Base-by-base conservation (phyloP, 2,113 vertebrate genomes). In the Alouatta palliata region DNA sequence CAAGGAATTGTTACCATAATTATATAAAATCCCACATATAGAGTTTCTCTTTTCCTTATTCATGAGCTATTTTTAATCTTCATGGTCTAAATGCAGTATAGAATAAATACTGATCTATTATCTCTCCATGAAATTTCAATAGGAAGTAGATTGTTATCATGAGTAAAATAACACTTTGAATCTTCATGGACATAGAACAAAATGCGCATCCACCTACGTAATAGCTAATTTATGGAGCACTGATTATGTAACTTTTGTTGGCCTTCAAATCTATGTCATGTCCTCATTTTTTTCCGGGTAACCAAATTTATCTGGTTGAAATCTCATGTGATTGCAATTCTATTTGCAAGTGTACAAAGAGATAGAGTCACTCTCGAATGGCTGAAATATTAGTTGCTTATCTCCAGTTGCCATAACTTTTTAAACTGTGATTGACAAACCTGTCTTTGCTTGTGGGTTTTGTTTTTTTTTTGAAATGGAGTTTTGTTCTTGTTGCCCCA, bases 1-100 rank as follows among this genome's bases (percentile, higher is more conserved):
- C 81, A 98, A 97, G 75, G 83, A 97, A 66, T 76, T 90, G 9
- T 95, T 97, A 49, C 0, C 73, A 52, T 95, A 97, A 96, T 97
- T 97, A 47, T 91, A 75, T 81, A 95, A 97, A 93, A 91, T 84
- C 75, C 20, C 85, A n/a, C 90, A 40, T 73, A 70, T 3, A 93
- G 19, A 95, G 64, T 97, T 94, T 87, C 40, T 87, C 30, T 94
- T 94, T 94, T 45, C 61, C 35, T 95, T 97, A 90, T 79, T 84
- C 45, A 91, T 73, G 87, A 93, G 14, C 20, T 90, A 87, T 76
- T 97, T 84, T 96, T 92, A 71, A 97, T 83, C 70, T 96, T 85
- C 30, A 85, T 84, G 66, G 23, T 30, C 43, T 95, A 81, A 5
- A 52, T 16, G 81, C 27, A 77, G 17, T 58, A 20, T 83, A 86